Conservation (phyloP, 1,140 invertebrate genomes). For the Galleria mellonella region DNA sequence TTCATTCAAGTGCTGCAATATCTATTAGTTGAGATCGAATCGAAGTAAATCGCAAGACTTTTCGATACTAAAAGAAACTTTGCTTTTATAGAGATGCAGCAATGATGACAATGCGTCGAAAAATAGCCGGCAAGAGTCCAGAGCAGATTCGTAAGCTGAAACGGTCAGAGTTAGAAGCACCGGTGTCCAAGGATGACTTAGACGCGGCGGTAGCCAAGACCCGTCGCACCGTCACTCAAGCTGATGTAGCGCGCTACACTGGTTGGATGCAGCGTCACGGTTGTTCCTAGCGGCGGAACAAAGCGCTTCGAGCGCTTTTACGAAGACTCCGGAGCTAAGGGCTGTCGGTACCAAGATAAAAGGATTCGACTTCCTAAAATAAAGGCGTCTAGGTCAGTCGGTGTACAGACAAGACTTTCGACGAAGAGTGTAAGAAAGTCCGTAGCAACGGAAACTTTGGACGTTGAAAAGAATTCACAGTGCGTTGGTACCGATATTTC, state of each 20-base stretch:
- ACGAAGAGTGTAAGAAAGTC: no score
- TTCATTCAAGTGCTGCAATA: no score
- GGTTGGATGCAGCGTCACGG: slow-evolving; percentile 87
- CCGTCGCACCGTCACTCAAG: slow-evolving; percentile 94
- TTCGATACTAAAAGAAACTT: neutral
- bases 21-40: no score
- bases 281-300: slow-evolving; percentile 58
- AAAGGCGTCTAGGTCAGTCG: no score
- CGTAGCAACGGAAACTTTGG: no score
- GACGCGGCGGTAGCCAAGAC: slow-evolving; percentile 91
- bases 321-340: slow-evolving; percentile 26
- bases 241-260: slow-evolving; percentile 95
- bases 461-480: no score
- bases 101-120: slow-evolving; percentile 98
- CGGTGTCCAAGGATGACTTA: slow-evolving; percentile 92
- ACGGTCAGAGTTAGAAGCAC: slow-evolving; percentile 95
- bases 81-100: slow-evolving; percentile 87
- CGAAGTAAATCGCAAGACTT: no score
- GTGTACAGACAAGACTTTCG: no score
- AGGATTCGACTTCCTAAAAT: no score
- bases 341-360: no score
- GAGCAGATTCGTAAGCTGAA: slow-evolving; percentile 95
- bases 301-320: slow-evolving; percentile 55
- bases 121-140: slow-evolving; percentile 93
- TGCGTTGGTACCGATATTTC: no score